These are phyloP conservation scores for Canis aureus DNA, from an alignment of 2,113 vertebrate species.

Conservation along the genomic window DNA sequence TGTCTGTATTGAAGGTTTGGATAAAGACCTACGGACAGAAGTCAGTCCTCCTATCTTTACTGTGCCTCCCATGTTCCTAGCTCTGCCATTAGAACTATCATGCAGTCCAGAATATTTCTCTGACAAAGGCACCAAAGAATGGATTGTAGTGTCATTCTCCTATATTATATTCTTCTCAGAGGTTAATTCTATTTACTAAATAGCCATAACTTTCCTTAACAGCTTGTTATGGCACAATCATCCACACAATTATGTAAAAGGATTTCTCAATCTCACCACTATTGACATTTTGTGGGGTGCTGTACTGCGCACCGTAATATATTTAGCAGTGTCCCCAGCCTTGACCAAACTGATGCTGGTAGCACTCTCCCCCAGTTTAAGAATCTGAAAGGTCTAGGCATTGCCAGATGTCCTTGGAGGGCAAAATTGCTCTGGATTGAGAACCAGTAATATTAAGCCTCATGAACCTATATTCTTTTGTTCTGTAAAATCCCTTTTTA, in stretches of 20 bases:
- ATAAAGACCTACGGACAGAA: not conserved
- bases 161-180: not conserved
- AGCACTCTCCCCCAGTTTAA: not conserved
- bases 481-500: not conserved
- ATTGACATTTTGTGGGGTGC: not conserved
- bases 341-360: not conserved
- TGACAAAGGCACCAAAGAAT: not conserved
- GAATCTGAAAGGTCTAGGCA: not conserved
- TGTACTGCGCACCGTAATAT: not conserved
- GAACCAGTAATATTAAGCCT: not conserved
- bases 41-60: not conserved
- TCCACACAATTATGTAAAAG: slow-evolving; percentile 12
- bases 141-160: not conserved
- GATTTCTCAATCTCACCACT: not conserved
- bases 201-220: slow-evolving; percentile 12
- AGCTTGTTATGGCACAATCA: not conserved
- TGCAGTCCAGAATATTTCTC: not conserved
- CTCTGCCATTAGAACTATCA: not conserved
- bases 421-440: not conserved
- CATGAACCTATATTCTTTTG: not conserved
- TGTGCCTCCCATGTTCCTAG: not conserved
- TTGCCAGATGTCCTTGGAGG: not conserved
- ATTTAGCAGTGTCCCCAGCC: not conserved
- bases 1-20: slow-evolving; percentile 2
- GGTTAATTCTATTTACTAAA: not conserved